Percentiles rank a stretch among this genome's conserved stretches.
Conservation (phyloP, 2,888 invertebrate species). For the Ophion ellenae region DNA sequence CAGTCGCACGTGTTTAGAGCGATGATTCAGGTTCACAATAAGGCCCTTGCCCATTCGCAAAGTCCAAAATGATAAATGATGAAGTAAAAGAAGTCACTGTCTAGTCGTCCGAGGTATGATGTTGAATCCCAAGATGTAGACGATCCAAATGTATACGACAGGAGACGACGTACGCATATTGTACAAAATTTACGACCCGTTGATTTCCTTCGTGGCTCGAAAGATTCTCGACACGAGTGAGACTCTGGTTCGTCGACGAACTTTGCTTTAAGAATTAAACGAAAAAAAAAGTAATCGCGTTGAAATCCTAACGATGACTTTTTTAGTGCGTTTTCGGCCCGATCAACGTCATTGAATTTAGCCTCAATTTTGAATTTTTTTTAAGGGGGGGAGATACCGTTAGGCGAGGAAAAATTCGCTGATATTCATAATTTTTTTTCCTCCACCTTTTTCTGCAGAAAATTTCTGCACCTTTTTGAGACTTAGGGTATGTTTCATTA, state of each 20-base stretch:
- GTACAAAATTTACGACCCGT: neutral
- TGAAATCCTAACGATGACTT: neutral
- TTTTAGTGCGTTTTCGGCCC: neutral
- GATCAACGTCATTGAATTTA: neutral
- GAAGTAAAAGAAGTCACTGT: conserved; percentile 26
- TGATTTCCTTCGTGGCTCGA: neutral
- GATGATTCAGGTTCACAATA: conserved; percentile 5
- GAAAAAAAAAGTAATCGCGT: neutral
- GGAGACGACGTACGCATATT: neutral
- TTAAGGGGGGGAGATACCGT: no score
- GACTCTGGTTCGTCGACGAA: neutral
- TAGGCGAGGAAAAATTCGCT: no score
- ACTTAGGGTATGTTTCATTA: no score
- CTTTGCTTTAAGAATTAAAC: neutral
- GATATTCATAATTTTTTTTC: no score
- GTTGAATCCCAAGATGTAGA: neutral
- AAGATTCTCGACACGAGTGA: neutral
- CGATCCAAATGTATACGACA: neutral
- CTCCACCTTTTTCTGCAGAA: no score
- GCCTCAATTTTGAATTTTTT: neutral
- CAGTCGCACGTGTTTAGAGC: conserved; percentile 12
- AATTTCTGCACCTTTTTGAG: no score
- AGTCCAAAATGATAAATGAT: conserved; percentile 13
- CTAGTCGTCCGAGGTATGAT: neutral
- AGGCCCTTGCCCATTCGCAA: neutral